phyloP scores from a whole-genome alignment of 2,797 vertebrate species.

The Crotalus adamanteus region DNA sequence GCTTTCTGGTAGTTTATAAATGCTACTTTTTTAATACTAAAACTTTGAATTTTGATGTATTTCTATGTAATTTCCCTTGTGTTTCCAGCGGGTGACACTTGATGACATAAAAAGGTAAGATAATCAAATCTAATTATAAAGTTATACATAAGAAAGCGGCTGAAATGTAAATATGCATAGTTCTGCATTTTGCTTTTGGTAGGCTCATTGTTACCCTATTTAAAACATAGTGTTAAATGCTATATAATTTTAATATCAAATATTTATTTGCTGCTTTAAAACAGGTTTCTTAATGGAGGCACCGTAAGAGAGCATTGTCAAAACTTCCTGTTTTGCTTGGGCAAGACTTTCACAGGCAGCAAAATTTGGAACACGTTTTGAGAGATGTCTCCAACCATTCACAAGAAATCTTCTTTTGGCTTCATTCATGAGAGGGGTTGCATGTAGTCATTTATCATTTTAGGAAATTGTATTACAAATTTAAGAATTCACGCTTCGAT shows the following conservation, averaged over 20 bases:
- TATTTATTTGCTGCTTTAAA: constrained; percentile 1
- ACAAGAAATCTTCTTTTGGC: not conserved
- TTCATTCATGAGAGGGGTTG: not conserved
- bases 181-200: not conserved
- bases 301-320: not conserved
- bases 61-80: constrained; percentile 23
- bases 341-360: not conserved
- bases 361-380: not conserved
- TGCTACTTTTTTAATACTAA: not conserved
- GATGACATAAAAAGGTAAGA: constrained; percentile 33
- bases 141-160: not conserved
- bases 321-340: not conserved
- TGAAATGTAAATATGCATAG: not conserved
- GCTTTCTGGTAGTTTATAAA: fast-evolving
- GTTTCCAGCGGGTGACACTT: constrained; percentile 10
- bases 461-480: not conserved
- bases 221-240: not conserved
- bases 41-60: fast-evolving
- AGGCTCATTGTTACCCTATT: fast-evolving
- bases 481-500: not conserved
- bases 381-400: not conserved
- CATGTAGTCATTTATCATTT: not conserved
- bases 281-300: not conserved
- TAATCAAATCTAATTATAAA: constrained; percentile 14
- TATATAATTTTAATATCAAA: not conserved